Evolutionary conservation across 2,797 vertebrate genomes (phyloP).

Genomic region (Oreortyx pictus): DNA sequence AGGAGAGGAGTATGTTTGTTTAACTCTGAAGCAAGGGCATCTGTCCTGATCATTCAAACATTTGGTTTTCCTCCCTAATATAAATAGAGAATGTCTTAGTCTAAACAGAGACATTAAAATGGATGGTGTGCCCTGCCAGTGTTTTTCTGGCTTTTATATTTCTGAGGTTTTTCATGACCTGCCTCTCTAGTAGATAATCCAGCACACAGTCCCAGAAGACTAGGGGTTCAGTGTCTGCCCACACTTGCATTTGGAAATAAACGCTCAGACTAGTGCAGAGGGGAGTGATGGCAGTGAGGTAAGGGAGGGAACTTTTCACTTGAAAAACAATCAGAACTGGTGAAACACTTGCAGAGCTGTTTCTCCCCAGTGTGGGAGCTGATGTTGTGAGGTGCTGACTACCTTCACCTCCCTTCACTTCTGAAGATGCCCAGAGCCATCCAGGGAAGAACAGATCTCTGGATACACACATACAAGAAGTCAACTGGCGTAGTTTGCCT

Average conservation of each 20-base stretch:
- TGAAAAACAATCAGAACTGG: neutral
- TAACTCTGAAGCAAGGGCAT: slow-evolving; percentile 35
- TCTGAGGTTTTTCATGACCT: slow-evolving; percentile 27
- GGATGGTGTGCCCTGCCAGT: neutral
- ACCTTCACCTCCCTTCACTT: neutral
- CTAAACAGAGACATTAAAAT: slow-evolving; percentile 49
- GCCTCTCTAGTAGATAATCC: neutral
- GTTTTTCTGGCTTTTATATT: slow-evolving; percentile 40
- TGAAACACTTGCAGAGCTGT: neutral
- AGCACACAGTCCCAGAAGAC: neutral
- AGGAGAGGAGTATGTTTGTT: slow-evolving; percentile 22
- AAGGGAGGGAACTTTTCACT: neutral
- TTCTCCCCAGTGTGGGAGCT: neutral
- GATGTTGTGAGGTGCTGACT: neutral
- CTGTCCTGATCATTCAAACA: slow-evolving; percentile 2
- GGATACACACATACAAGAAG: rapidly evolving
- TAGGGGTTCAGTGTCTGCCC: neutral
- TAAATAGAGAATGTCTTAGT: slow-evolving; percentile 48
- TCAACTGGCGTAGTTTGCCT: neutral
- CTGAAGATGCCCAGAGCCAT: neutral
- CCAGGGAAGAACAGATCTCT: neutral
- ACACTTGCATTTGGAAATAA: neutral
- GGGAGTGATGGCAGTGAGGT: neutral
- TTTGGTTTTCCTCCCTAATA: slow-evolving; percentile 22
- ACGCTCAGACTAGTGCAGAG: neutral